phyloP scores from a whole-genome alignment of 2,888 invertebrate species.

The Drepana falcataria region DNA sequence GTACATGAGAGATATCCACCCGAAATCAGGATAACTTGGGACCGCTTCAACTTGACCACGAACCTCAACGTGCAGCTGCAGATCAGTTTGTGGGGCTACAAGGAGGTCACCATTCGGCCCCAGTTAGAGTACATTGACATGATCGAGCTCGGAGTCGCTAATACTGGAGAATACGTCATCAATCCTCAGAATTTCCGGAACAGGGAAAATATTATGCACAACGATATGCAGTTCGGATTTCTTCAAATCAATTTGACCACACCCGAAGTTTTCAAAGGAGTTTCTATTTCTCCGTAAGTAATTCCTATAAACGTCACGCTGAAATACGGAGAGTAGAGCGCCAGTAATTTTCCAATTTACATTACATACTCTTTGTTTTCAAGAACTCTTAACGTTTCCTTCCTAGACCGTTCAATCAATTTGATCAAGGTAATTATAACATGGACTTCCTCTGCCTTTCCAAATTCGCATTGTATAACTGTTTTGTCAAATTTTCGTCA shows the following conservation, averaged over 20 bases:
- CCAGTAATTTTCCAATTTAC: no score
- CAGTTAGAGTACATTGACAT: constrained; percentile 89
- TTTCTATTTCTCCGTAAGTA: constrained; percentile 86
- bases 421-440: no score
- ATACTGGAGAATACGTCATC: constrained; percentile 86
- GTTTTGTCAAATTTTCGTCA: no score
- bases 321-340: no score
- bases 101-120: constrained; percentile 89
- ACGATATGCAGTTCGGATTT: constrained; percentile 91
- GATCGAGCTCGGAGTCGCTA: constrained; percentile 81
- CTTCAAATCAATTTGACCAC: constrained; percentile 92
- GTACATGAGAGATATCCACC: constrained; percentile 86
- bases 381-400: no score
- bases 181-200: constrained; percentile 85
- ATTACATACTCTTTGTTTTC: no score
- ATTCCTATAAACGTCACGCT: no score
- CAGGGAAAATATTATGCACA: constrained; percentile 82
- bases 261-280: constrained; percentile 81
- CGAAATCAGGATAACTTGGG: constrained; percentile 90
- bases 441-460: not conserved
- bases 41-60: constrained; percentile 89
- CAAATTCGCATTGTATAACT: no score
- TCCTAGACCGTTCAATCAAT: no score
- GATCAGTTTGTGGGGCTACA: constrained; percentile 93
- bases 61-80: constrained; percentile 87